A percentile compares a stretch with the other conserved stretches of the same genome.
Conservation (phyloP, 2,113 vertebrate genomes). For the Choloepus hoffmanni region DNA sequence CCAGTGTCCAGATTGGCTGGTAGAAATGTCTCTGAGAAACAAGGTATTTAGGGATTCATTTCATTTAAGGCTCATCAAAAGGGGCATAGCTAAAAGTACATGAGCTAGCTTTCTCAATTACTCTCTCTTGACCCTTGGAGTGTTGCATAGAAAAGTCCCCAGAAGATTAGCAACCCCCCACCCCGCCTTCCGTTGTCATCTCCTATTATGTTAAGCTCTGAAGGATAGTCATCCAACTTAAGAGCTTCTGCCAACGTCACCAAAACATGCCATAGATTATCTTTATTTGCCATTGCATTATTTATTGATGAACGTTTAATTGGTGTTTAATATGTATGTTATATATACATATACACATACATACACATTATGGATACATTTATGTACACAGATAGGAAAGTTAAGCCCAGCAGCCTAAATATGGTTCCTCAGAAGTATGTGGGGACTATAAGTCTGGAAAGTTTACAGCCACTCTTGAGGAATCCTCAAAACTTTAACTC, state of each 20-base stretch:
- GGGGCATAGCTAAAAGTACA: not conserved
- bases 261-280: not conserved
- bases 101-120: not conserved
- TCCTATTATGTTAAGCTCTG: not conserved
- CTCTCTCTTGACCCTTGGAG: not conserved
- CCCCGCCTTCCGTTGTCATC: rapidly evolving
- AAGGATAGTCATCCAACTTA: not conserved
- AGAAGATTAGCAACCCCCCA: not conserved
- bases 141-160: not conserved
- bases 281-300: not conserved
- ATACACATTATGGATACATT: not conserved
- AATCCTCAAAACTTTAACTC: constrained; percentile 9
- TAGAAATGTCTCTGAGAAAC: constrained; percentile 94
- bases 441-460: not conserved
- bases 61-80: not conserved
- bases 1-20: constrained; percentile 97
- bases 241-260: constrained; percentile 14
- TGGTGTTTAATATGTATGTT: not conserved
- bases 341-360: not conserved
- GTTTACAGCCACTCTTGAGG: not conserved
- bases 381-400: not conserved
- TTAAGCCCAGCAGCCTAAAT: not conserved
- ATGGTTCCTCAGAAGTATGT: not conserved
- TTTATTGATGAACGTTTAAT: not conserved
- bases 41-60: constrained; percentile 33